These are phyloP conservation scores for Bombus ignitus DNA, from an alignment of 1,140 invertebrate genomes.

Conservation along the genomic window DNA sequence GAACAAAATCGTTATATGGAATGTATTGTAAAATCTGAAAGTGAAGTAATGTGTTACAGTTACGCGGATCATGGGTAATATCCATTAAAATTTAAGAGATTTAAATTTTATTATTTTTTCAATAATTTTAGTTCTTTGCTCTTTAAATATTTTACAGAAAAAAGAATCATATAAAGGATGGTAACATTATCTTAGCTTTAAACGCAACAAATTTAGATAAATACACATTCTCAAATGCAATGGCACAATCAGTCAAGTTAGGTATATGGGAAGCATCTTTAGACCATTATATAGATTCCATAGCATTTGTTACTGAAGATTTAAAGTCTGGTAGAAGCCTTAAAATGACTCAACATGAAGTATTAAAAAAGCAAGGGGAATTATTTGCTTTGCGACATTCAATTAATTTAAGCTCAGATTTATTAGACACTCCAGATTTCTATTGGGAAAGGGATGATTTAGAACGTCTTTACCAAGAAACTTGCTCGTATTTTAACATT, in stretches of 20 bases:
- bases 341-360: slow-evolving; percentile 87
- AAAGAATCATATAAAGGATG: slow-evolving; percentile 81
- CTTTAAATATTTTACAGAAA: slow-evolving; percentile 69
- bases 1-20: slow-evolving; percentile 88
- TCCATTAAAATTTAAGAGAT: not conserved
- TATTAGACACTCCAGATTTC: slow-evolving; percentile 97
- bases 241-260: slow-evolving; percentile 95
- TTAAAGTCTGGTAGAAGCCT: slow-evolving; percentile 88
- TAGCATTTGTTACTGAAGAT: slow-evolving; percentile 91
- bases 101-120: slow-evolving; percentile 49
- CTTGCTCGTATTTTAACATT: slow-evolving; percentile 93
- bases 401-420: slow-evolving; percentile 96
- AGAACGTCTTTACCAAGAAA: slow-evolving; percentile 91
- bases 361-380: slow-evolving; percentile 95
- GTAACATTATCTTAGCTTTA: slow-evolving; percentile 82
- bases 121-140: slow-evolving; percentile 14
- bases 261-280: slow-evolving; percentile 95
- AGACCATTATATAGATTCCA: slow-evolving; percentile 91
- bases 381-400: slow-evolving; percentile 94
- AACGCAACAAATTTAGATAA: slow-evolving; percentile 85
- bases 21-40: slow-evolving; percentile 88
- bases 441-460: slow-evolving; percentile 97
- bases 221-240: slow-evolving; percentile 94
- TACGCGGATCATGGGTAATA: slow-evolving; percentile 85
- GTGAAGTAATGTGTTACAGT: slow-evolving; percentile 92